A percentile compares a stretch with the other conserved stretches of the same genome.
Evolutionary conservation across 1,140 invertebrate genomes (phyloP).

Genomic region (Drosophila watanabei): DNA sequence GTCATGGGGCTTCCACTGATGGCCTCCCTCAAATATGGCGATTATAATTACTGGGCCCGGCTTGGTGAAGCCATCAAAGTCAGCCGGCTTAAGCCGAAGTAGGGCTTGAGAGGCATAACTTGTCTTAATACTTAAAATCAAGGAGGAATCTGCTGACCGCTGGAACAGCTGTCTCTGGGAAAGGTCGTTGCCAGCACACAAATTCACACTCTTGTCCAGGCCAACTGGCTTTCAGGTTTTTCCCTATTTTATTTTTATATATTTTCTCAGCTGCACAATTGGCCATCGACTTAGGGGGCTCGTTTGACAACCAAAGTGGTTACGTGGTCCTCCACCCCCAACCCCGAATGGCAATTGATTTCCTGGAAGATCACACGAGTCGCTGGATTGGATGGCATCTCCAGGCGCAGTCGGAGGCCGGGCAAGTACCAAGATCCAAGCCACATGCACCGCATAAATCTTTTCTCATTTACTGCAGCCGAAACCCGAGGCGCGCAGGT

Average conservation of each 20-base stretch:
- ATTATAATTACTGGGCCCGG: slow-evolving; percentile 44
- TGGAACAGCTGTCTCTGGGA: slow-evolving; percentile 40
- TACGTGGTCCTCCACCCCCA: slow-evolving; percentile 68
- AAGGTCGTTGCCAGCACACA: slow-evolving; percentile 62
- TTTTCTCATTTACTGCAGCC: slow-evolving; percentile 69
- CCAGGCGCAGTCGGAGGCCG: slow-evolving; percentile 42
- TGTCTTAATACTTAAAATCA: neutral
- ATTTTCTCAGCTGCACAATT: slow-evolving; percentile 63
- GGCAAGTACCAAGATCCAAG: slow-evolving; percentile 56
- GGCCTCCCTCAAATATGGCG: slow-evolving; percentile 31
- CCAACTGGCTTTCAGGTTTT: slow-evolving; percentile 48
- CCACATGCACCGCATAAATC: slow-evolving; percentile 78
- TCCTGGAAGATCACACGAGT: slow-evolving; percentile 65
- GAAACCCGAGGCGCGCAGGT: slow-evolving; percentile 48
- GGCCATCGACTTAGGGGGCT: slow-evolving; percentile 66
- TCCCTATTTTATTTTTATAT: slow-evolving; percentile 11
- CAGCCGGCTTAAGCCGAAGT: neutral
- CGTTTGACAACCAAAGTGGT: slow-evolving; percentile 73
- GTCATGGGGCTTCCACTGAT: slow-evolving; percentile 15
- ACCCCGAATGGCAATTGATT: slow-evolving; percentile 43
- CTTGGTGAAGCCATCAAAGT: slow-evolving; percentile 5
- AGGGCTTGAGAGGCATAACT: slow-evolving; percentile 21
- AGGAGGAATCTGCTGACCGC: slow-evolving; percentile 3
- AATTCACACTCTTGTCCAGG: slow-evolving; percentile 43
- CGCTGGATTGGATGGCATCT: slow-evolving; percentile 76